Percentiles rank a stretch among this genome's conserved stretches.
phyloP scores from a whole-genome alignment of 2,113 vertebrate species.

The Elachura formosa region DNA sequence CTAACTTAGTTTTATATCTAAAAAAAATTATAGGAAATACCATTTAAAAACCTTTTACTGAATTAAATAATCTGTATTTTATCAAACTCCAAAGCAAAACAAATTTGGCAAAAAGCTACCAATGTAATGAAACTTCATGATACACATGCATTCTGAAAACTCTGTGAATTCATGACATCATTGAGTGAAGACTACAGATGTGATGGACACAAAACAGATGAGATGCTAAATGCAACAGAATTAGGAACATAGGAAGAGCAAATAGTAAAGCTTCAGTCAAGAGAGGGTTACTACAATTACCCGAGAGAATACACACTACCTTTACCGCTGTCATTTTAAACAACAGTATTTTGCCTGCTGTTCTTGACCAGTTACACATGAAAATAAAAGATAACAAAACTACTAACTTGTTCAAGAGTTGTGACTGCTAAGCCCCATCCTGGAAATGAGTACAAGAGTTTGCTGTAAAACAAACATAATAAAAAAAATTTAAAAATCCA shows the following conservation, averaged over 20 bases:
- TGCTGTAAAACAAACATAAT: constrained; percentile 74
- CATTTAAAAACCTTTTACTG: background rate
- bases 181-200: background rate
- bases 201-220: background rate
- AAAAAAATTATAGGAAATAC: background rate
- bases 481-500: too few species aligned
- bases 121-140: background rate
- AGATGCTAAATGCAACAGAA: background rate
- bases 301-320: background rate
- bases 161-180: background rate
- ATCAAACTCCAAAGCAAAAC: background rate
- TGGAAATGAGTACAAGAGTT: constrained; percentile 85
- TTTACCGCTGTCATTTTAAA: background rate
- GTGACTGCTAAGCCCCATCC: constrained; percentile 88
- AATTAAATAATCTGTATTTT: background rate
- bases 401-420: constrained; percentile 81
- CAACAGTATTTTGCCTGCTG: background rate
- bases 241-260: background rate
- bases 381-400: background rate
- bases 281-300: background rate
- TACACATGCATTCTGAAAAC: background rate
- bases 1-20: background rate
- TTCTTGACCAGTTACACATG: background rate
- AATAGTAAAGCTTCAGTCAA: background rate
- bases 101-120: background rate